Conservation (phyloP, 2,797 vertebrate species). For the Catostomus latipinnis region DNA sequence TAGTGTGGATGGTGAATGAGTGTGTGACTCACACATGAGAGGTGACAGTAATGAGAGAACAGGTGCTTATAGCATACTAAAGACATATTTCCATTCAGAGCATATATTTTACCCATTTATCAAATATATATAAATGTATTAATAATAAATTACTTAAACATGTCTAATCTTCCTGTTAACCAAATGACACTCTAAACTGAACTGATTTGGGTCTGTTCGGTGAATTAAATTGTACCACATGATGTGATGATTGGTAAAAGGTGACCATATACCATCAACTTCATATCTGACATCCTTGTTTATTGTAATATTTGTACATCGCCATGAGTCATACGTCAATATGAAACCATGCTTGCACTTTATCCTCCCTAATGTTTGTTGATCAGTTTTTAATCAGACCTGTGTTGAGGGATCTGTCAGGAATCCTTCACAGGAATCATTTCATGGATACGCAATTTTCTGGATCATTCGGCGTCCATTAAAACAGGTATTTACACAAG, state of each 20-base stretch:
- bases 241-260: too few species aligned
- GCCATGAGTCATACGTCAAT: background rate
- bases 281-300: too few species aligned
- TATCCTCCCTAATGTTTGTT: background rate
- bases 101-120: too few species aligned
- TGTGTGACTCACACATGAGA: conserved; percentile 19
- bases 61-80: background rate
- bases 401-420: background rate
- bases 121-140: too few species aligned
- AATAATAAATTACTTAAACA: background rate
- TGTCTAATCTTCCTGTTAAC: background rate
- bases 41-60: background rate
- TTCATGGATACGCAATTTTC: background rate
- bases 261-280: too few species aligned
- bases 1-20: background rate
- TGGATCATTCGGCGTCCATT: background rate
- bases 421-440: background rate
- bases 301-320: background rate
- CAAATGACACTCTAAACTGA: background rate
- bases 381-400: background rate
- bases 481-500: background rate
- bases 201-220: background rate
- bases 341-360: background rate
- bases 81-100: background rate
- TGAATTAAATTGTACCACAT: background rate